phyloP scores from a whole-genome alignment of 2,888 invertebrate genomes.

The Limnephilus auricula region DNA sequence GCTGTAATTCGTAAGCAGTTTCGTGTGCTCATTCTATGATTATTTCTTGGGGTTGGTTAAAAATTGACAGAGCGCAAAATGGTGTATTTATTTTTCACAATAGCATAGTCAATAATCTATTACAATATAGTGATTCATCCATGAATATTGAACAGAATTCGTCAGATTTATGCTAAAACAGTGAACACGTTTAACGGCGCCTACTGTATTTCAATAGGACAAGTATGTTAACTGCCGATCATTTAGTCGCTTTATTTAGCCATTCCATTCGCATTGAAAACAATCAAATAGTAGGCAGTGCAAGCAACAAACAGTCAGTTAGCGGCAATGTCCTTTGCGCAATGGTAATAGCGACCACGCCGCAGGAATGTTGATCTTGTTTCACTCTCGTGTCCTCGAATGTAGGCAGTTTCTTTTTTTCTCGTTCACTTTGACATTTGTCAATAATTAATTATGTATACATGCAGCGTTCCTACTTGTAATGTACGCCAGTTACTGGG shows the following conservation, averaged over 20 bases:
- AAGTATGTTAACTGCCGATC: not conserved
- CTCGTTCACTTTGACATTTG: slow-evolving; percentile 42
- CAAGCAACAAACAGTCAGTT: slow-evolving; percentile 13
- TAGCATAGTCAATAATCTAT: too few species aligned
- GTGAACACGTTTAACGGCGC: too few species aligned
- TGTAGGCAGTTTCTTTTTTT: slow-evolving; percentile 15
- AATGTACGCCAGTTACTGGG: not conserved
- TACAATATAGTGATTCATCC: too few species aligned
- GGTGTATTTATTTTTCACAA: too few species aligned
- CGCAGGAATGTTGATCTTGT: slow-evolving; percentile 50
- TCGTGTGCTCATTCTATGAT: too few species aligned
- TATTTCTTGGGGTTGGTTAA: too few species aligned
- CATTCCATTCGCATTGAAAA: slow-evolving; percentile 27
- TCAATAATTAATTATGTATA: slow-evolving; percentile 14
- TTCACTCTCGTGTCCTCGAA: slow-evolving; percentile 45
- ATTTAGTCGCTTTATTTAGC: slow-evolving; percentile 4
- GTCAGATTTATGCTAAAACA: not conserved
- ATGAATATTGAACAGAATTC: too few species aligned
- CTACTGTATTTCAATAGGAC: not conserved
- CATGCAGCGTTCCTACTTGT: not conserved
- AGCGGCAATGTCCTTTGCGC: slow-evolving; percentile 43
- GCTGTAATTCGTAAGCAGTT: too few species aligned
- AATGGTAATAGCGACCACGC: slow-evolving; percentile 3
- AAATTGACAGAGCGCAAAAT: too few species aligned
- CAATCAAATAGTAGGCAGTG: slow-evolving; percentile 24